Conservation (phyloP, 2,888 invertebrate genomes). For the Heliconius aoede region DNA sequence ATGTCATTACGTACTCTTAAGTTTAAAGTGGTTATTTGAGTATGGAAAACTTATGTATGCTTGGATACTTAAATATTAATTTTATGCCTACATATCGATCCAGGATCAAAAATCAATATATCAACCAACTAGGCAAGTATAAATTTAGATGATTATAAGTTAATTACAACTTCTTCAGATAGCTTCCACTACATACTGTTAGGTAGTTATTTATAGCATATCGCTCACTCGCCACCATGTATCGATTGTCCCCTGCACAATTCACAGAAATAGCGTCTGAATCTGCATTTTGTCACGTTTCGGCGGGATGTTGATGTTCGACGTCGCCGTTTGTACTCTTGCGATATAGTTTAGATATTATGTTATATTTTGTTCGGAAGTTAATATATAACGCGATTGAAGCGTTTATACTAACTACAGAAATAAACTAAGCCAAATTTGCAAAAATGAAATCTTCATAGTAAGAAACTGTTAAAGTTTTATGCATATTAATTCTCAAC, state of each 20-base stretch:
- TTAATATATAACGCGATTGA: not conserved
- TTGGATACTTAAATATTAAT: not conserved
- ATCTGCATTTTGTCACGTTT: constrained; percentile 46
- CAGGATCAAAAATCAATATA: no score
- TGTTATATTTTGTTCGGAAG: not conserved
- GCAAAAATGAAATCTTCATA: no score
- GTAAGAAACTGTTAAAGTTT: no score
- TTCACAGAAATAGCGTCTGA: constrained; percentile 42
- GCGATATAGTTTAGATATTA: constrained; percentile 8
- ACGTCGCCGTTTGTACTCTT: not conserved
- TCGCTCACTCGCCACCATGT: constrained; percentile 12
- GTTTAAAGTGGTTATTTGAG: not conserved
- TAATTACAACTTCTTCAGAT: not conserved
- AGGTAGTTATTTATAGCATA: constrained; percentile 20
- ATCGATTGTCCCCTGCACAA: constrained; percentile 30
- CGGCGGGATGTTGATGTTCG: constrained; percentile 20
- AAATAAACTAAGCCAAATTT: no score
- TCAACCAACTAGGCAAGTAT: not conserved
- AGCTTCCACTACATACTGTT: not conserved
- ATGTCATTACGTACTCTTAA: not conserved
- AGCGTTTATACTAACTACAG: not conserved
- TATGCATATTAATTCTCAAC: no score
- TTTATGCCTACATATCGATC: not conserved
- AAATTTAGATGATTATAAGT: not conserved
- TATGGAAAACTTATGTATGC: not conserved